Conservation (phyloP, 2,113 vertebrate genomes). For the Myotis yumanensis region DNA sequence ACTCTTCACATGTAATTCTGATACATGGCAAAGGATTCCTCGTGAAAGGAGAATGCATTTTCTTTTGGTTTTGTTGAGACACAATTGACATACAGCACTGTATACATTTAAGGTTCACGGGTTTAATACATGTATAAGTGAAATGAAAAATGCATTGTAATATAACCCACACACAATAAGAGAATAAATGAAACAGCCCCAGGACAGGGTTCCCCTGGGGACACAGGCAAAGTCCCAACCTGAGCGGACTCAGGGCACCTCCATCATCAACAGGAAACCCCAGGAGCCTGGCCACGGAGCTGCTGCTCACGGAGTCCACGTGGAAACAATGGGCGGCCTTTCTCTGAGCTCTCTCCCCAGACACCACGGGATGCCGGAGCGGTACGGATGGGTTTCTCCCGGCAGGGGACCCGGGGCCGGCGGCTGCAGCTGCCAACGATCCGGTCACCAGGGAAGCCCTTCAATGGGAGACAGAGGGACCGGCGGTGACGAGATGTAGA, state of each 20-base stretch:
- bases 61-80: background rate
- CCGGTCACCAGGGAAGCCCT: accelerated
- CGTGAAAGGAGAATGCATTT: background rate
- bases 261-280: accelerated
- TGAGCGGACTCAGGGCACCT: background rate
- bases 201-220: too few species aligned
- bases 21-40: accelerated
- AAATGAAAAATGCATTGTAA: background rate
- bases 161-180: background rate
- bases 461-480: background rate
- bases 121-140: background rate
- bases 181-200: background rate
- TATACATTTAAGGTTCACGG: background rate
- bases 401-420: accelerated
- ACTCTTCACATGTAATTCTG: background rate
- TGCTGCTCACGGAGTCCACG: accelerated
- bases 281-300: accelerated
- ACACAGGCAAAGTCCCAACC: accelerated
- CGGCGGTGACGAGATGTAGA: accelerated
- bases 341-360: background rate
- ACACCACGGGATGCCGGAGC: background rate
- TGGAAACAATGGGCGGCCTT: background rate
- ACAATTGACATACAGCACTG: background rate
- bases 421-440: accelerated
- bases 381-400: accelerated